Percentiles rank a stretch among this genome's conserved stretches.
Conservation (phyloP, 2,888 invertebrate genomes). For the Hoplodrina blanda region DNA sequence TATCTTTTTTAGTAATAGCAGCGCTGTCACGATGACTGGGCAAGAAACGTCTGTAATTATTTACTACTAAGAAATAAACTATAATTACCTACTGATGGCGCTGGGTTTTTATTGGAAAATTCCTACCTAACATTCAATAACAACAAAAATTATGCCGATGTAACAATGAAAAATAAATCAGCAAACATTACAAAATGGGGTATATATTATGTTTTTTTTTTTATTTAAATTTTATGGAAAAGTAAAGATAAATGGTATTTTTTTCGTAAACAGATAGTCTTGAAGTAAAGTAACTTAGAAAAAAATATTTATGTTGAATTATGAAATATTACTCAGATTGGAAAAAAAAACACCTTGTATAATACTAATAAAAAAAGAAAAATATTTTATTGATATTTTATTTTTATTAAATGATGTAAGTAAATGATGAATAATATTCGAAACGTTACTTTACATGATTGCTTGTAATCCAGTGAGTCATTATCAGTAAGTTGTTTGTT, state of each 20-base stretch:
- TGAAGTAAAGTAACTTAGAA: too few species aligned
- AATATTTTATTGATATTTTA: too few species aligned
- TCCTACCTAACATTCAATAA: conserved; percentile 36
- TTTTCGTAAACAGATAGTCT: too few species aligned
- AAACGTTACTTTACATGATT: conserved; percentile 45
- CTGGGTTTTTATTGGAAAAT: conserved; percentile 59
- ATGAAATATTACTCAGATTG: too few species aligned
- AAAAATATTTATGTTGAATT: too few species aligned
- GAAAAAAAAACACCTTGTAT: neutral
- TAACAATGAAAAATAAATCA: neutral
- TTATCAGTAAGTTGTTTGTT: conserved; percentile 51
- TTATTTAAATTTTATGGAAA: too few species aligned
- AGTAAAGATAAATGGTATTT: too few species aligned
- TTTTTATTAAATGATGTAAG: conserved; percentile 25
- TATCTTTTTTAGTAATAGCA: conserved; percentile 52
- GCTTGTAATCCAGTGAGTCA: conserved; percentile 40
- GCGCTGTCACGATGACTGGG: conserved; percentile 57
- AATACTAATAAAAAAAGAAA: neutral
- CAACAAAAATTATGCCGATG: conserved; percentile 16
- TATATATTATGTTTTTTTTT: neutral
- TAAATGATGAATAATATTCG: conserved; percentile 29
- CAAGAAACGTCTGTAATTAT: conserved; percentile 56
- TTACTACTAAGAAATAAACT: conserved; percentile 48
- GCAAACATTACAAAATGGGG: neutral
- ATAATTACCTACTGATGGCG: conserved; percentile 45